Conservation (phyloP, 1,140 invertebrate species). For the Trissolcus basalis region DNA sequence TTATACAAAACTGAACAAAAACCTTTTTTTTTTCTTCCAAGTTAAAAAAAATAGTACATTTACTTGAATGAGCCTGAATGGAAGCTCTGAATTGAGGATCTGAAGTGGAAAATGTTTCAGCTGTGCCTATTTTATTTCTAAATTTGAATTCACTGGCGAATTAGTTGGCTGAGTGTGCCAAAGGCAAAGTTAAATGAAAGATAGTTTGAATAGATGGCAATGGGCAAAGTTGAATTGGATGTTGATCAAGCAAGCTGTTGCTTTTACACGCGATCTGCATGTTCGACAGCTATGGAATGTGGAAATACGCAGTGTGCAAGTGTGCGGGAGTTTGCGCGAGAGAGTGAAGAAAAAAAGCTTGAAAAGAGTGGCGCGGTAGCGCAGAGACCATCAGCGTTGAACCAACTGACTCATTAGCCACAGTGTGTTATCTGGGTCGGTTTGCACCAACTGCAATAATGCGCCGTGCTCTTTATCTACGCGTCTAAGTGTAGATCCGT, state of each 20-base stretch:
- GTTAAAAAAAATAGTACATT: too few species aligned
- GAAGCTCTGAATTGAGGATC: not conserved
- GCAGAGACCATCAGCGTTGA: slow-evolving; percentile 8
- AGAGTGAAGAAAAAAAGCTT: slow-evolving; percentile 28
- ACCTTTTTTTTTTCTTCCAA: too few species aligned
- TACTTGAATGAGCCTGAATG: too few species aligned
- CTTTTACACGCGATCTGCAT: slow-evolving; percentile 44
- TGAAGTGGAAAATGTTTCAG: slow-evolving; percentile 1
- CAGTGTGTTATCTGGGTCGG: slow-evolving; percentile 52
- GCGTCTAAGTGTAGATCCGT: slow-evolving; percentile 7
- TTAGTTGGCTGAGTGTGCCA: slow-evolving; percentile 11
- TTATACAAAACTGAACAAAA: too few species aligned
- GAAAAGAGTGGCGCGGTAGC: slow-evolving; percentile 41
- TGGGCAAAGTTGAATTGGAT: slow-evolving; percentile 50
- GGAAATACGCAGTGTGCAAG: slow-evolving; percentile 42
- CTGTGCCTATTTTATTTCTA: not conserved
- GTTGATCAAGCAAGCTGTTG: slow-evolving; percentile 37
- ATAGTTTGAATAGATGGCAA: slow-evolving; percentile 42
- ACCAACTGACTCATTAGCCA: slow-evolving; percentile 40
- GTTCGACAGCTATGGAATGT: slow-evolving; percentile 45
- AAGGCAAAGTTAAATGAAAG: slow-evolving; percentile 44
- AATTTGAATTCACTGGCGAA: not conserved
- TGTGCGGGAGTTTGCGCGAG: slow-evolving; percentile 18
- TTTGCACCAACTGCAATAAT: slow-evolving; percentile 46
- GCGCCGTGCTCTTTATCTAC: slow-evolving; percentile 42